phyloP scores from a whole-genome alignment of 2,797 vertebrate genomes.

The Pitangus sulphuratus region DNA sequence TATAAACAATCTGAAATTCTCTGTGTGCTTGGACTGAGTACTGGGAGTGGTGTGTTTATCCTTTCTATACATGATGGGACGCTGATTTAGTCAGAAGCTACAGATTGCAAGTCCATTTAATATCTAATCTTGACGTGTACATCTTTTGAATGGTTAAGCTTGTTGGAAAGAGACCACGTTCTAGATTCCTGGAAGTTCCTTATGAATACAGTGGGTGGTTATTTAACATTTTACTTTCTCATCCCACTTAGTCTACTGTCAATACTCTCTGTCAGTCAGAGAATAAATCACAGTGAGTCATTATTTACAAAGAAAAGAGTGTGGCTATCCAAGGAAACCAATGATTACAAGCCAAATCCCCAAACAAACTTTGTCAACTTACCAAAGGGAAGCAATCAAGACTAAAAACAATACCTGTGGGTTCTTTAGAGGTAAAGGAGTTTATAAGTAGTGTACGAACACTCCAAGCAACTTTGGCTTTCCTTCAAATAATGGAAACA shows the following conservation, averaged over 20 bases:
- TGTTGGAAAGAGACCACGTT: neutral
- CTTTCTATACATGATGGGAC: neutral
- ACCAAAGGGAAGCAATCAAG: neutral
- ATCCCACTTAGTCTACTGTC: neutral
- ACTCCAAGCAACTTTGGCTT: neutral
- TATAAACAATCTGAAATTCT: neutral
- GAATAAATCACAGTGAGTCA: neutral
- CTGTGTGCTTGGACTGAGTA: neutral
- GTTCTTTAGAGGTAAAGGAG: neutral
- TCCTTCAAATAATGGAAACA: neutral
- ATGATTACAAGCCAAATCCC: neutral
- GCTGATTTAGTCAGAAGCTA: neutral
- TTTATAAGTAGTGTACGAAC: neutral
- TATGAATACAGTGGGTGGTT: neutral
- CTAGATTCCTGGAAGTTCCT: neutral
- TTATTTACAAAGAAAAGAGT: neutral
- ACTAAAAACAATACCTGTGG: neutral
- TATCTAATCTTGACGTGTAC: neutral
- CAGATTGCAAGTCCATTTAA: neutral
- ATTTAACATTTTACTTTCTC: neutral
- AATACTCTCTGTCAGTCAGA: neutral
- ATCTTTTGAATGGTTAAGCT: neutral
- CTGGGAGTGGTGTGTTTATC: neutral
- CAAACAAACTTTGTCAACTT: neutral
- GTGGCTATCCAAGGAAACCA: neutral